Percentiles rank a stretch among this genome's conserved stretches.
phyloP scores from a whole-genome alignment of 2,113 vertebrate species.

The Pelecanoides urinatrix region DNA sequence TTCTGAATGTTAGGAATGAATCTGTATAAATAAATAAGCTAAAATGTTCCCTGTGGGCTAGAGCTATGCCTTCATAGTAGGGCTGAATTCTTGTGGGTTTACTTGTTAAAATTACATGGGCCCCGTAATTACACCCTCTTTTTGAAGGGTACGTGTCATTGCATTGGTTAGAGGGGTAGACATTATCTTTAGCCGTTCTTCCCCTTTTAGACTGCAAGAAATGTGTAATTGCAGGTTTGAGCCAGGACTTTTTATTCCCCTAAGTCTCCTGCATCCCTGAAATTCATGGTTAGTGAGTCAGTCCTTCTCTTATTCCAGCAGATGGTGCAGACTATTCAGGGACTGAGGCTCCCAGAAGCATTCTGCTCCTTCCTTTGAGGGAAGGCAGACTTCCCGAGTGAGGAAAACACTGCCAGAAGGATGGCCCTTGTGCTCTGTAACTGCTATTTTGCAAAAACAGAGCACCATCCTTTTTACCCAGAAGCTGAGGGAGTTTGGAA shows the following conservation, averaged over 20 bases:
- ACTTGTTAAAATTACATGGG: conserved; percentile 12
- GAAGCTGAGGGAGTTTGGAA: not conserved
- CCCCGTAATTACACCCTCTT: conserved; percentile 38
- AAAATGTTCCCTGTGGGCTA: conserved; percentile 33
- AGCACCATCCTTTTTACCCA: not conserved
- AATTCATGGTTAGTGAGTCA: conserved; percentile 57
- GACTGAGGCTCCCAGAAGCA: conserved; percentile 48
- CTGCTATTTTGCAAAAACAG: not conserved
- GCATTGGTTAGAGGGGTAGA: conserved; percentile 1
- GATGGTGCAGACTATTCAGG: conserved; percentile 64
- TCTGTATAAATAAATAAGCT: conserved; percentile 33
- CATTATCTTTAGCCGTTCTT: conserved; percentile 26
- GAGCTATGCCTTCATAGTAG: not conserved
- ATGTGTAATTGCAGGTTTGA: conserved; percentile 51
- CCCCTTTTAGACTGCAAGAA: conserved; percentile 46
- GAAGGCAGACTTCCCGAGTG: not conserved
- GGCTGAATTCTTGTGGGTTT: conserved; percentile 44
- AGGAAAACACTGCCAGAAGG: conserved; percentile 26
- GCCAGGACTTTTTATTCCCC: conserved; percentile 42
- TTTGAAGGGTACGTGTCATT: conserved; percentile 8
- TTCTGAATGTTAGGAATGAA: conserved; percentile 18
- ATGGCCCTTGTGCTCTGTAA: not conserved
- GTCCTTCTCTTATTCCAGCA: conserved; percentile 54
- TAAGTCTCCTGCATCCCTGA: not conserved
- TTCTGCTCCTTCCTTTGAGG: conserved; percentile 46